These are phyloP conservation scores for Acrossocheilus fasciatus DNA, from an alignment of 2,797 vertebrate species.

Conservation along the genomic window DNA sequence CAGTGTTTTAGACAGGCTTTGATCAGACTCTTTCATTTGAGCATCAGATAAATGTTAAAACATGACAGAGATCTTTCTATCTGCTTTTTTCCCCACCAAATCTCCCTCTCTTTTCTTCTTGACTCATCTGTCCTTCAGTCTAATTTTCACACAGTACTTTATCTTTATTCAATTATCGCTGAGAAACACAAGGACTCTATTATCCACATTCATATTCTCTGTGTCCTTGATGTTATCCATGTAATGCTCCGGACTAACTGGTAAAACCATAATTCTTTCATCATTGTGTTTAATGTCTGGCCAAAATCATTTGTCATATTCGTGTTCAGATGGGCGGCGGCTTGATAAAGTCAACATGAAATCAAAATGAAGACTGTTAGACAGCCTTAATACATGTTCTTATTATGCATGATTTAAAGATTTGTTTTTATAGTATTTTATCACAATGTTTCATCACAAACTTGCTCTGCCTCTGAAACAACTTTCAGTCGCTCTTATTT, in stretches of 20 bases:
- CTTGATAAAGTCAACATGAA: neutral
- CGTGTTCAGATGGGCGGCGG: neutral
- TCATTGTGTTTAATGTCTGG: neutral
- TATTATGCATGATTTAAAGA: neutral
- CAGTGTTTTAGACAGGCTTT: conserved; percentile 48
- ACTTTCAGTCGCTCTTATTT: neutral
- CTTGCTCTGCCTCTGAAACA: neutral
- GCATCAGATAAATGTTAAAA: conserved; percentile 34
- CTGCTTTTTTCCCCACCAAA: neutral
- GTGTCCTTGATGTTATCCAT: conserved; percentile 13
- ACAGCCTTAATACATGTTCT: neutral
- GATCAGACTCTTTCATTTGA: conserved; percentile 54
- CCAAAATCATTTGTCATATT: neutral
- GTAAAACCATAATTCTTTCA: conserved; percentile 3
- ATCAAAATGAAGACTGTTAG: neutral
- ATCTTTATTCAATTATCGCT: neutral
- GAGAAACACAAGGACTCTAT: conserved; percentile 18
- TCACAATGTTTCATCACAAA: neutral
- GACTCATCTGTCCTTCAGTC: neutral
- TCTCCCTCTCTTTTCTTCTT: neutral
- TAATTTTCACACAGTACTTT: neutral
- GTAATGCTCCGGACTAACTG: neutral
- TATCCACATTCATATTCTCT: neutral
- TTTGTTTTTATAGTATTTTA: neutral
- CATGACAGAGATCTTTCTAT: conserved; percentile 24